Percentiles rank a stretch among this genome's conserved stretches.
Conservation (phyloP, 2,113 vertebrate genomes). For the Telmatochromis bifrenatus region DNA sequence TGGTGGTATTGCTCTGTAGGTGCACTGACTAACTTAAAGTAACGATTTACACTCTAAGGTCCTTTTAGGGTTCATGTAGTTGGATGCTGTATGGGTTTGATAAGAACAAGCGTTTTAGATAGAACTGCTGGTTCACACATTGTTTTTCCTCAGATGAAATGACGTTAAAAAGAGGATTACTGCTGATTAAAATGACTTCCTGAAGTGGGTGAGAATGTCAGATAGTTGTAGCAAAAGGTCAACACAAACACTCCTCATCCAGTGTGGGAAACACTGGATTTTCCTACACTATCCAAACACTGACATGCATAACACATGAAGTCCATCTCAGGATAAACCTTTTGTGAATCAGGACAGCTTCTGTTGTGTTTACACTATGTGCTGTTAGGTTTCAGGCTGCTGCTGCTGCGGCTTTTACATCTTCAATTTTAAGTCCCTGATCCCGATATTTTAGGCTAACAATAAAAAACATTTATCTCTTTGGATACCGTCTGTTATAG, state of each 20-base stretch:
- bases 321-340: not conserved
- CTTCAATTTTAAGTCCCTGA: not conserved
- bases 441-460: not conserved
- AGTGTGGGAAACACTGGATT: not conserved
- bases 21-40: not conserved
- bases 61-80: not conserved
- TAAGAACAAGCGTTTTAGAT: not conserved
- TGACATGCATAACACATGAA: not conserved
- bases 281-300: not conserved
- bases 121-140: not conserved
- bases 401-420: not conserved
- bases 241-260: not conserved
- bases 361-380: not conserved
- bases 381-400: not conserved
- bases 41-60: not conserved
- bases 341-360: not conserved
- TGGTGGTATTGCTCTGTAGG: not conserved
- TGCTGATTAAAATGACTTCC: not conserved
- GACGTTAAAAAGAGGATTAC: not conserved
- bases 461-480: not conserved
- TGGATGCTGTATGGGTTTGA: not conserved
- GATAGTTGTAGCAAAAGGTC: not conserved
- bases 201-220: not conserved
- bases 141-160: not conserved
- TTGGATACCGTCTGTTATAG: not conserved